Percentiles rank a stretch among this genome's conserved stretches.
phyloP scores from a whole-genome alignment of 2,113 vertebrate genomes.

The Cryptomyrus ogoouensis region DNA sequence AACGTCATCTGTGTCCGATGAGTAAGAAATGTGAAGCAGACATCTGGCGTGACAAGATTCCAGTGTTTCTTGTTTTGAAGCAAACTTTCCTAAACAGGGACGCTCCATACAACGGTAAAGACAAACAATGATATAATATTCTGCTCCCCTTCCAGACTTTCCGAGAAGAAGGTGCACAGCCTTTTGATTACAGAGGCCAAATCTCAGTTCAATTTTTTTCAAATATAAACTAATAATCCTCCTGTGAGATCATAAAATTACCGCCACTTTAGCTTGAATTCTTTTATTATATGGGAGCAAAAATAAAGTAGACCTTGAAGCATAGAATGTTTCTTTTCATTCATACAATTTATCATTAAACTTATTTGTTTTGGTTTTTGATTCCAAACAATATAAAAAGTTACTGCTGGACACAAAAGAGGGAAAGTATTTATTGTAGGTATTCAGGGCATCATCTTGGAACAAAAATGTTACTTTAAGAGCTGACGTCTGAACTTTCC shows the following conservation, averaged over 20 bases:
- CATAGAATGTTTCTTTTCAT: background rate
- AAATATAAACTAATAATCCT: background rate
- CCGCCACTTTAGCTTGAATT: background rate
- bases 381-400: background rate
- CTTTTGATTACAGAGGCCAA: background rate
- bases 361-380: background rate
- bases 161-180: background rate
- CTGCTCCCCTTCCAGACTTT: background rate
- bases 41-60: constrained; percentile 1
- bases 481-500: background rate
- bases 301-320: background rate
- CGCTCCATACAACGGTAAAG: background rate
- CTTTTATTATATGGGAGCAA: background rate
- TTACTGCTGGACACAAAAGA: background rate
- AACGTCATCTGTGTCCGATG: background rate
- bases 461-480: background rate
- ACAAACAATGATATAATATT: background rate
- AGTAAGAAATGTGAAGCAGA: background rate
- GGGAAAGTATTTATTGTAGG: background rate
- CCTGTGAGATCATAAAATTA: background rate
- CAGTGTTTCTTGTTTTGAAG: background rate
- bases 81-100: background rate
- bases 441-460: background rate
- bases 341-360: background rate
- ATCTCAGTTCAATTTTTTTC: background rate